A percentile compares a stretch with the other conserved stretches of the same genome.
These are phyloP conservation scores for Panzeria rudis DNA, from an alignment of 2,888 invertebrate genomes.

Conservation along the genomic window DNA sequence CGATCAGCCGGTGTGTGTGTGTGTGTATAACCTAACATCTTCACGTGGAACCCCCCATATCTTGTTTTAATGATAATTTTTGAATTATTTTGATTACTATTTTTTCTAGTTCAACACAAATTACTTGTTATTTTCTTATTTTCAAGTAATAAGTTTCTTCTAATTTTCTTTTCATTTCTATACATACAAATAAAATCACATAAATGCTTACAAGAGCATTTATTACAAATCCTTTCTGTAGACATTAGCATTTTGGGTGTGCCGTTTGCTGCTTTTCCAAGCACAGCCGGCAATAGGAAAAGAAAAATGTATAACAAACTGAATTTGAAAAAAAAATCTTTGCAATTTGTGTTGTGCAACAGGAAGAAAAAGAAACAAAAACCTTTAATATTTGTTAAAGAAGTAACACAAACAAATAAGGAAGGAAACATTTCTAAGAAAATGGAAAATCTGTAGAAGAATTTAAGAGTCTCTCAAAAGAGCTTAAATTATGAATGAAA, in stretches of 20 bases:
- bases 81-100: no score
- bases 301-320: slow-evolving; percentile 32
- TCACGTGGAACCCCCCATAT: no score
- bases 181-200: slow-evolving; percentile 46
- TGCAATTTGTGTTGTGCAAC: slow-evolving; percentile 9
- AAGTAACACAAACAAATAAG: neutral
- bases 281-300: slow-evolving; percentile 1
- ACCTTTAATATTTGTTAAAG: neutral
- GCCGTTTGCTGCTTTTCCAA: slow-evolving; percentile 33
- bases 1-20: no score
- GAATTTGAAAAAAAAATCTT: slow-evolving; percentile 1
- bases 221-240: slow-evolving; percentile 56
- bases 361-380: neutral
- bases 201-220: slow-evolving; percentile 63
- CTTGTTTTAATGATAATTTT: neutral
- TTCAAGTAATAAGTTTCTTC: slow-evolving; percentile 5
- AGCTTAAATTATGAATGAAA: slow-evolving; percentile 53
- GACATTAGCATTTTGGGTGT: slow-evolving; percentile 67
- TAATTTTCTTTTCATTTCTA: slow-evolving; percentile 13
- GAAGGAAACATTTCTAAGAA: neutral
- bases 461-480: slow-evolving; percentile 44
- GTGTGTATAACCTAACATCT: no score
- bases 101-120: no score
- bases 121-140: slow-evolving; percentile 11
- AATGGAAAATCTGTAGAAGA: neutral